phyloP scores from a whole-genome alignment of 2,113 vertebrate species.

The Hippocampus mohnikei region DNA sequence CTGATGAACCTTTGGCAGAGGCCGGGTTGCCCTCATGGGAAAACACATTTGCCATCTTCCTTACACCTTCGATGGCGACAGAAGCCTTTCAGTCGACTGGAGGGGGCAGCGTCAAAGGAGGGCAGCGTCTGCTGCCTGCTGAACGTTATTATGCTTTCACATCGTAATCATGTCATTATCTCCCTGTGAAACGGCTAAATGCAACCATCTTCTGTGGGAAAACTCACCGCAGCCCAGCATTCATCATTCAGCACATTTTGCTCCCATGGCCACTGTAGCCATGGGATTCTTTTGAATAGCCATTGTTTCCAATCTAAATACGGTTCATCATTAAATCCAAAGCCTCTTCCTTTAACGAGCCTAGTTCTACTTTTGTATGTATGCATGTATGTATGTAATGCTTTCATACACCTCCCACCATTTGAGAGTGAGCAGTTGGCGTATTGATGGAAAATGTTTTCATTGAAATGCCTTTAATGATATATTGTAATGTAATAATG shows the following conservation, averaged over 20 bases:
- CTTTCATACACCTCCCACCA: too few species aligned
- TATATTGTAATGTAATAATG: too few species aligned
- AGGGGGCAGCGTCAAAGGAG: constrained; percentile 38
- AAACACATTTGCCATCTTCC: not conserved
- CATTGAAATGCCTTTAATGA: too few species aligned
- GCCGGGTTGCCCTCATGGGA: not conserved
- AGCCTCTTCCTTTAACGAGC: too few species aligned
- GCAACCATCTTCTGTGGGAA: constrained; percentile 32
- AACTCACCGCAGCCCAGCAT: constrained; percentile 29
- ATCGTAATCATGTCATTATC: constrained; percentile 57
- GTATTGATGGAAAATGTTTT: too few species aligned
- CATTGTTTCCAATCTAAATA: too few species aligned
- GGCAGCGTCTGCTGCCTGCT: constrained; percentile 32
- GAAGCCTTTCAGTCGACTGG: constrained; percentile 33
- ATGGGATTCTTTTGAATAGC: not conserved
- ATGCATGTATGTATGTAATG: too few species aligned
- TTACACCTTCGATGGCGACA: constrained; percentile 19
- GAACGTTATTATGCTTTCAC: constrained; percentile 47
- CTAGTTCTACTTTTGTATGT: too few species aligned
- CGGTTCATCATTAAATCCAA: too few species aligned
- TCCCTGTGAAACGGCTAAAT: constrained; percentile 35
- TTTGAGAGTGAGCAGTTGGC: too few species aligned
- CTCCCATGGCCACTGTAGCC: not conserved
- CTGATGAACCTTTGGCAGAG: constrained; percentile 52
- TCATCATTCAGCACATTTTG: constrained; percentile 10